phyloP scores from a whole-genome alignment of 1,140 invertebrate species.

The Aphelenchoides fujianensis region DNA sequence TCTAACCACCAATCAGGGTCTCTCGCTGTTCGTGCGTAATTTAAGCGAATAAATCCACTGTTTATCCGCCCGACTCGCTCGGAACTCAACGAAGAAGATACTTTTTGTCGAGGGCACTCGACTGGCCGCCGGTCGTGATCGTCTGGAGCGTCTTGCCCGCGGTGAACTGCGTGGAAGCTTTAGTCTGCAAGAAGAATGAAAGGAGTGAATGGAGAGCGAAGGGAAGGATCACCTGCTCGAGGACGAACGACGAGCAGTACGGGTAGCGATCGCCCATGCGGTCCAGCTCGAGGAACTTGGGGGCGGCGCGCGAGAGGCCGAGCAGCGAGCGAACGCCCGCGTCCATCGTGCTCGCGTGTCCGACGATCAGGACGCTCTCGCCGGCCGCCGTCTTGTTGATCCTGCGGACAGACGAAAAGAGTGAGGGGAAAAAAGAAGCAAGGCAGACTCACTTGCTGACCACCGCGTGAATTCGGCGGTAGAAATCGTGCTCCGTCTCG shows the following conservation, averaged over 20 bases:
- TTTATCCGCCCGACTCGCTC: too few relatives aligned
- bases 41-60: background rate
- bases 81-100: background rate
- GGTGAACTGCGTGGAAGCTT: too few relatives aligned
- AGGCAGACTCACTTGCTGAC: slow-evolving; percentile 17
- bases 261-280: slow-evolving; percentile 18
- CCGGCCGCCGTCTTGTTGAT: background rate
- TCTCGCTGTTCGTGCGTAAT: background rate
- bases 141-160: background rate
- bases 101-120: background rate
- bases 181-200: too few relatives aligned
- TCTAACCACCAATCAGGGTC: background rate
- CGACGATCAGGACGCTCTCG: slow-evolving; percentile 23
- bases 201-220: too few relatives aligned
- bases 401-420: background rate
- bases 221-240: slow-evolving; percentile 32
- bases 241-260: slow-evolving; percentile 15
- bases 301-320: slow-evolving; percentile 6
- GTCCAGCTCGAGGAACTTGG: slow-evolving; percentile 12
- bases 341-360: slow-evolving; percentile 27
- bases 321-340: slow-evolving; percentile 21
- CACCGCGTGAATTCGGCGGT: slow-evolving; percentile 7
- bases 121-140: background rate
- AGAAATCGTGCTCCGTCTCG: slow-evolving; percentile 28
- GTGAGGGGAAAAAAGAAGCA: background rate